phyloP scores from a whole-genome alignment of 2,888 invertebrate species.

The Dynastes maya region DNA sequence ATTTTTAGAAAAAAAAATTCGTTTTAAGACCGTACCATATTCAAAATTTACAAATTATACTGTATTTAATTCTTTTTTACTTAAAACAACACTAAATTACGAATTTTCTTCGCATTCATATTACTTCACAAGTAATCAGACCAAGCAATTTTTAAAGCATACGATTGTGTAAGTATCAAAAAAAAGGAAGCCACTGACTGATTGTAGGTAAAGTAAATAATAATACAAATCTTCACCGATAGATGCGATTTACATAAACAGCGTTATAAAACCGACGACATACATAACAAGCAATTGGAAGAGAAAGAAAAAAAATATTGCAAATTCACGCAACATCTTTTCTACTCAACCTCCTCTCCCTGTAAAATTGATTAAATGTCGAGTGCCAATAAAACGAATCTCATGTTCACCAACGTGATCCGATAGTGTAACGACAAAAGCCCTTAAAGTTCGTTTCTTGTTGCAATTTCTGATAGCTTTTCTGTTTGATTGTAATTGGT shows the following conservation, averaged over 20 bases:
- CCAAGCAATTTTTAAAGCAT: no score
- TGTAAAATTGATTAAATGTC: slow-evolving; percentile 18
- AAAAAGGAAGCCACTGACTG: no score
- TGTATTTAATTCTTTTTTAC: no score
- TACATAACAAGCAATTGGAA: neutral
- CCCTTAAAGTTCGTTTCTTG: slow-evolving; percentile 19
- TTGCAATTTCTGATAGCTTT: neutral
- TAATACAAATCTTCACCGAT: neutral
- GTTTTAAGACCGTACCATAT: no score
- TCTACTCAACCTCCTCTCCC: neutral
- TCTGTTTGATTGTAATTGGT: neutral
- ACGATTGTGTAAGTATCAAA: no score
- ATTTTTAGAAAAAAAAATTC: no score
- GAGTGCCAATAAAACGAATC: slow-evolving; percentile 26
- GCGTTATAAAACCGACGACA: slow-evolving; percentile 1
- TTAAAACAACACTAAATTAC: no score
- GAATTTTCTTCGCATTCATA: no score
- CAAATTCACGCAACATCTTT: slow-evolving; percentile 16
- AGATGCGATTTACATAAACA: slow-evolving; percentile 28
- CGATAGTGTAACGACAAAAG: neutral
- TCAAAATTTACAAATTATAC: no score
- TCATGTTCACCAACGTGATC: slow-evolving; percentile 35
- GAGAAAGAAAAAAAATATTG: neutral
- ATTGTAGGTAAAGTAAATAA: neutral
- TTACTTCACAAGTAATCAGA: no score